Evolutionary conservation across 2,797 vertebrate species (phyloP).

Genomic region (Hydrolagus colliei): DNA sequence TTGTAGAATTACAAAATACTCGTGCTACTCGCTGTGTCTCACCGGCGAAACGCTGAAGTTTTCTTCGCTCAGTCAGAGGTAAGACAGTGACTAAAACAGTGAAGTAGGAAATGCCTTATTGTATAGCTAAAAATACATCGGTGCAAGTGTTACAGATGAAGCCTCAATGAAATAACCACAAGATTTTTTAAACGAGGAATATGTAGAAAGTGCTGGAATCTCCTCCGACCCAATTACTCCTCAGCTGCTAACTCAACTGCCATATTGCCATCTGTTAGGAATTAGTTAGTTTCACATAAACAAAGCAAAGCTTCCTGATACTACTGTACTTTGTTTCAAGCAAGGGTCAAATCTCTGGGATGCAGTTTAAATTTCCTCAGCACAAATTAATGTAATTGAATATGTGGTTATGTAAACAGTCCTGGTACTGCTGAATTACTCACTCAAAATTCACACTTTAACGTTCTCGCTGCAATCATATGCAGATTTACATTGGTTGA

Average conservation of each 20-base stretch:
- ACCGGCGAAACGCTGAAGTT: too few species aligned
- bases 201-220: neutral
- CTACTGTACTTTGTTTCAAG: neutral
- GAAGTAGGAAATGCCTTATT: too few species aligned
- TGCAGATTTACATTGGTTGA: neutral
- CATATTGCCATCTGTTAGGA: slow-evolving; percentile 13
- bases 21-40: too few species aligned
- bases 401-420: neutral
- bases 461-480: neutral
- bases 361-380: neutral
- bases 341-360: neutral
- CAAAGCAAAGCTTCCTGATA: neutral
- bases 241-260: neutral
- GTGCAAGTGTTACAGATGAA: too few species aligned
- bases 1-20: too few species aligned
- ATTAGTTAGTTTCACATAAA: slow-evolving; percentile 1
- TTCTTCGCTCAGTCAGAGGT: too few species aligned
- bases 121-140: too few species aligned
- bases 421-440: neutral
- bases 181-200: too few species aligned
- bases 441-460: neutral
- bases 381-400: neutral
- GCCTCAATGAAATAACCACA: too few species aligned
- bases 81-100: too few species aligned
- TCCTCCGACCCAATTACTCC: neutral